Conservation (phyloP, 2,888 invertebrate genomes). For the Entomobrya multifasciata region DNA sequence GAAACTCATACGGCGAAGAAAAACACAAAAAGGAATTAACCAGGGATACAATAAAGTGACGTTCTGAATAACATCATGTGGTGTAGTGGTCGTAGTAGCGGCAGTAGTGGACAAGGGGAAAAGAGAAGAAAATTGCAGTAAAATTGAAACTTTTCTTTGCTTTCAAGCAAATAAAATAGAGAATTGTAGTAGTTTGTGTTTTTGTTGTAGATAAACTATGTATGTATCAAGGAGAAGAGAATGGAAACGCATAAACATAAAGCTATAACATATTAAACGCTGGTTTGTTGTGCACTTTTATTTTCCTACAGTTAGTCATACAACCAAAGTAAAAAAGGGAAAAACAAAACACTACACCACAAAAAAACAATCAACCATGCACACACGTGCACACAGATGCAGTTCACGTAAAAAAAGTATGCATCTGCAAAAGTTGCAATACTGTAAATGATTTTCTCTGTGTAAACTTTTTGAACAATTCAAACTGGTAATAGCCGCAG, state of each 20-base stretch:
- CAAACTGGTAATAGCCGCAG: no score
- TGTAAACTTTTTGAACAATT: no score
- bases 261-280: conserved; percentile 4
- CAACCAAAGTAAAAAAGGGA: no score
- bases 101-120: conserved; percentile 25
- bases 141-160: conserved; percentile 67
- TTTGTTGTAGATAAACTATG: not conserved
- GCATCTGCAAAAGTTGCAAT: no score
- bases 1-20: conserved; percentile 32
- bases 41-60: conserved; percentile 59
- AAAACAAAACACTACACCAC: not conserved
- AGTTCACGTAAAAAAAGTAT: no score
- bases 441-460: no score
- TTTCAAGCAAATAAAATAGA: conserved; percentile 44
- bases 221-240: not conserved
- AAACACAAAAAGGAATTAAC: conserved; percentile 63
- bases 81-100: conserved; percentile 25
- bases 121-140: conserved; percentile 50
- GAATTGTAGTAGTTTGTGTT: not conserved
- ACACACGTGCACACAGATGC: not conserved
- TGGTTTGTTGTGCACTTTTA: conserved; percentile 6
- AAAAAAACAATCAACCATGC: not conserved
- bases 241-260: conserved; percentile 15
- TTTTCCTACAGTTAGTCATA: not conserved
- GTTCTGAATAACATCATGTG: conserved; percentile 59